Percentiles rank a stretch among this genome's conserved stretches.
phyloP scores from a whole-genome alignment of 2,113 vertebrate genomes.

The Cryptotis parvus region DNA sequence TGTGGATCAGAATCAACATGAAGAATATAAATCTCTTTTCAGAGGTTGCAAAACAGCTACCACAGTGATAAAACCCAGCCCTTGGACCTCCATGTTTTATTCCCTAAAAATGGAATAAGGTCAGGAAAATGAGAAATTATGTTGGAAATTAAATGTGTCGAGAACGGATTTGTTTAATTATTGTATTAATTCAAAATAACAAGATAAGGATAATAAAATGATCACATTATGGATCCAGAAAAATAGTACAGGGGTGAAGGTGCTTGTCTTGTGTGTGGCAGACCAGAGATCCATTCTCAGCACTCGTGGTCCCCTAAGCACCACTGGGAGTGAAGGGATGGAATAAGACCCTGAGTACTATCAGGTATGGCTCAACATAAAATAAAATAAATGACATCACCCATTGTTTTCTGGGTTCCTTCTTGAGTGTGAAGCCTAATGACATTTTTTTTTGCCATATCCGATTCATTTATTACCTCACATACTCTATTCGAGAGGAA shows the following conservation, averaged over 20 bases:
- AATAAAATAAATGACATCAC: too few relatives aligned
- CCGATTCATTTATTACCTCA: slow-evolving; percentile 11
- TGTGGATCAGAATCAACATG: slow-evolving; percentile 1
- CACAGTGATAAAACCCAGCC: neutral
- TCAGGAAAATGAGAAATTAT: slow-evolving; percentile 1
- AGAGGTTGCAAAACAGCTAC: neutral
- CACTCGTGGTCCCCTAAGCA: too few relatives aligned
- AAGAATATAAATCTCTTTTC: slow-evolving; percentile 26
- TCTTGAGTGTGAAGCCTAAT: neutral
- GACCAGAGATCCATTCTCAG: too few relatives aligned
- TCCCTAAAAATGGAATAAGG: neutral
- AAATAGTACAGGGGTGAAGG: too few relatives aligned
- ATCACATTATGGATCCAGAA: neutral
- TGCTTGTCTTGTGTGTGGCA: too few relatives aligned
- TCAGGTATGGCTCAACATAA: too few relatives aligned
- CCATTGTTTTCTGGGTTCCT: neutral
- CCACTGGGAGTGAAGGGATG: too few relatives aligned
- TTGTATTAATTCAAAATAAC: neutral
- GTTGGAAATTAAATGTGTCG: slow-evolving; percentile 12
- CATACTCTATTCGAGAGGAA: neutral
- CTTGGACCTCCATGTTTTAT: neutral
- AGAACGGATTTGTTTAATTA: slow-evolving; percentile 8
- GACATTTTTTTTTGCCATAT: neutral
- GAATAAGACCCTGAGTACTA: too few relatives aligned
- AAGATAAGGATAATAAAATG: neutral